Base-by-base conservation (phyloP, 2,888 invertebrate genomes). In the Leptinotarsa tumamoca region DNA sequence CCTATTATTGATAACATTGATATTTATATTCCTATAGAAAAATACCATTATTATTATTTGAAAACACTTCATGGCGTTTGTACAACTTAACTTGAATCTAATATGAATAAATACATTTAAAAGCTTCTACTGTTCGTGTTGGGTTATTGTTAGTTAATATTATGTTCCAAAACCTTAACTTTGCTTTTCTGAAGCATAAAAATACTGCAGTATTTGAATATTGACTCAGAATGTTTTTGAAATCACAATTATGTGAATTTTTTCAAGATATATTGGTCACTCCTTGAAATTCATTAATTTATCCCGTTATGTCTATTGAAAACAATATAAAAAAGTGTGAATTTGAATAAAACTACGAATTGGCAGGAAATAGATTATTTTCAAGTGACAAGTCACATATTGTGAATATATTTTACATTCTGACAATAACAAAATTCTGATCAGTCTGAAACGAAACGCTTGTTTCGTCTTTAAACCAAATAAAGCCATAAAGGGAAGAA, bases 171-270 rank as follows among this genome's bases (percentile, higher is more conserved):
- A 33, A 27, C 63, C 33, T 63, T 33, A 7, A n/a, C 3, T 43
- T 49, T 18, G 50, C 58, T 70, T 61, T 21, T 10, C 61, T 21
- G 23, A 23, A 69, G 33, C 52, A 54, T 21, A 4, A 68, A 27
- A 51, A 18, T 54, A 33, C 51, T 68, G 27, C 51, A 51, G 27
- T 27, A n/a, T 23, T 27, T 27, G 23, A 33, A 33, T n/a, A 68
- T 68, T 69, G 49, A 68, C 54, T 73, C 73, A 76, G 76, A 76
- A 76, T 76, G 76, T 73, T 73, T 52, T 69, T 52, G 63, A 71
- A 73, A 71, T 76, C 76, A 76, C 76, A 73, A 73, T 68, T n/a
- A 72, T 68, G 75, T 75, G 75, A 74, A 23, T 21, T 18, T n/a
- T 49, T 50, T 21, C 18, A 23, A 17, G 43, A 54, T 52, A 72